Percentiles rank a stretch among this genome's conserved stretches.
Evolutionary conservation across 2,797 vertebrate genomes (phyloP).

Genomic region (Zalophus californianus): DNA sequence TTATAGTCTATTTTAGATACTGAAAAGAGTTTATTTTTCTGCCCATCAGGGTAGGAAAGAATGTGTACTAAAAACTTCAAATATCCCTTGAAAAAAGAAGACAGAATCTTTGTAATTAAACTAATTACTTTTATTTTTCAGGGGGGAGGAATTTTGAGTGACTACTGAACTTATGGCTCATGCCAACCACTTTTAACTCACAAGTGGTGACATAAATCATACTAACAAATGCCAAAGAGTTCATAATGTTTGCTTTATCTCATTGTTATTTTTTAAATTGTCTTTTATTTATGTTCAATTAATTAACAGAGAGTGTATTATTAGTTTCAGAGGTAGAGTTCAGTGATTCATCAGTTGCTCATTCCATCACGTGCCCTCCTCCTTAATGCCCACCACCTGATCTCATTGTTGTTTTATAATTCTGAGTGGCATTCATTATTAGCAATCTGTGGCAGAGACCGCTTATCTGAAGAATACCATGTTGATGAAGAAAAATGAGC

Average conservation of each 20-base stretch:
- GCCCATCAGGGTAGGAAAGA: neutral
- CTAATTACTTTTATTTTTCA: neutral
- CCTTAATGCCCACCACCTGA: neutral
- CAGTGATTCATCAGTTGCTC: neutral
- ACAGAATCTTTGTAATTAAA: neutral
- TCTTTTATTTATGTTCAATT: neutral
- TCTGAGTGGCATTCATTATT: neutral
- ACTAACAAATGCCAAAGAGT: neutral
- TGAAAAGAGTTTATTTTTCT: conserved; percentile 30
- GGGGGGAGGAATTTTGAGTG: neutral
- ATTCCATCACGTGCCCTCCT: neutral
- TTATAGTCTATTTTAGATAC: neutral
- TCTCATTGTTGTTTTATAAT: neutral
- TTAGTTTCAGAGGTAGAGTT: neutral
- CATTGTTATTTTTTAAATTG: neutral
- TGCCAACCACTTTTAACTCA: neutral
- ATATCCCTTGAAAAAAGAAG: neutral
- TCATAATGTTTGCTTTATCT: neutral
- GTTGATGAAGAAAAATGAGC: neutral
- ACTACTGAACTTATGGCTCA: neutral
- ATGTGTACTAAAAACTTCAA: neutral
- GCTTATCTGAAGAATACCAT: neutral
- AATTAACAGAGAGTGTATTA: neutral
- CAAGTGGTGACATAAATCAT: neutral
- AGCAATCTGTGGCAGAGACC: neutral